phyloP scores from a whole-genome alignment of 2,888 invertebrate species.

The Heteromyza rotundicornis region DNA sequence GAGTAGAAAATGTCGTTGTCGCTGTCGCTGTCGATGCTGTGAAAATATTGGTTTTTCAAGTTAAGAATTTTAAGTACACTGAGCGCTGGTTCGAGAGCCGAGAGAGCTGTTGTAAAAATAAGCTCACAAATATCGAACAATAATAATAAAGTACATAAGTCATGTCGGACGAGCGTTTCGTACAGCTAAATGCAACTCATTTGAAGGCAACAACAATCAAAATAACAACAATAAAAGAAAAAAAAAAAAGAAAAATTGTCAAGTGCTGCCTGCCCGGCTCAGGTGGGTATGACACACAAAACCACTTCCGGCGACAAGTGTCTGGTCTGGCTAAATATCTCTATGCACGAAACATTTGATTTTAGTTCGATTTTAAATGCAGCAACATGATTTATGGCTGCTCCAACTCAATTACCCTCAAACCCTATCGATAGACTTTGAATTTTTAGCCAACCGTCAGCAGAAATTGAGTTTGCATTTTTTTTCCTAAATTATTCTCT shows the following conservation, averaged over 20 bases:
- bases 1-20: conserved; percentile 46
- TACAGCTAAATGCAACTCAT: conserved; percentile 38
- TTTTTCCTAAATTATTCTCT: neutral
- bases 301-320: conserved; percentile 45
- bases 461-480: neutral
- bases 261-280: neutral
- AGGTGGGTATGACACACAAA: conserved; percentile 20
- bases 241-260: too few species aligned
- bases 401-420: conserved; percentile 12
- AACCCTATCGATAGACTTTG: neutral
- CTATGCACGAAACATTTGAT: too few species aligned
- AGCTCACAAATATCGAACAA: conserved; percentile 44
- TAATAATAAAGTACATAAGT: conserved; percentile 14
- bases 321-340: too few species aligned
- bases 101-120: conserved; percentile 45
- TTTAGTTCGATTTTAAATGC: conserved; percentile 13
- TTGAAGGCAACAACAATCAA: conserved; percentile 41
- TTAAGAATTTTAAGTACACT: conserved; percentile 59
- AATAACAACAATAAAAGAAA: too few species aligned
- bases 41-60: conserved; percentile 59
- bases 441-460: neutral
- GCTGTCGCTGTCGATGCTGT: conserved; percentile 50
- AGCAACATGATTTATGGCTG: conserved; percentile 17
- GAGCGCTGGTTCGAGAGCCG: too few species aligned
- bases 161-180: conserved; percentile 30